Evolutionary conservation across 2,888 invertebrate species (phyloP).

Genomic region (Nephrocerus scutellatus): DNA sequence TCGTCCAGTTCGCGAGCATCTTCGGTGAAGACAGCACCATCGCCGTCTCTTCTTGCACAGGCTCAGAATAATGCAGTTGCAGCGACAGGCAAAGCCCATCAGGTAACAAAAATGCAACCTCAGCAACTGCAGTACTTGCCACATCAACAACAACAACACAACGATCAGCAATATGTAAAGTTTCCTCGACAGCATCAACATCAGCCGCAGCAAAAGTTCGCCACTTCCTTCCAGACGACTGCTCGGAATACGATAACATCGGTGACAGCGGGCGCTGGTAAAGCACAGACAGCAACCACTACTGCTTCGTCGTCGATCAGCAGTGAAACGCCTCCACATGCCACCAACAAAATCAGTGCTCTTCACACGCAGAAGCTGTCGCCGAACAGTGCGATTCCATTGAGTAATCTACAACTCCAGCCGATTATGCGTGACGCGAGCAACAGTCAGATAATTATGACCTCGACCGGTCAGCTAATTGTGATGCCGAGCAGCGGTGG

Average conservation of each 20-base stretch:
- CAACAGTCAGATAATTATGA: constrained; percentile 46
- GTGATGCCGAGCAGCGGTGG: constrained; percentile 37
- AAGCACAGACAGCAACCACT: constrained; percentile 69
- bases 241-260: constrained; percentile 77
- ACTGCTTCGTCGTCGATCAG: constrained; percentile 47
- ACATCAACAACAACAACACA: constrained; percentile 18
- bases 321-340: constrained; percentile 2
- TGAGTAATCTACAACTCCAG: constrained; percentile 34
- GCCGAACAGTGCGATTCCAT: constrained; percentile 26
- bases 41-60: constrained; percentile 18
- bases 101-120: constrained; percentile 27
- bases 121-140: constrained; percentile 43
- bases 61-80: constrained; percentile 16
- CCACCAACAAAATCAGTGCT: constrained; percentile 25
- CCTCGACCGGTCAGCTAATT: constrained; percentile 46
- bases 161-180: constrained; percentile 28
- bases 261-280: constrained; percentile 67
- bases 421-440: constrained; percentile 31
- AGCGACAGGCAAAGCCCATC: constrained; percentile 17
- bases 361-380: constrained; percentile 28
- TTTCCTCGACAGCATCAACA: constrained; percentile 17
- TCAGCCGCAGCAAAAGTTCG: constrained; percentile 42
- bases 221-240: constrained; percentile 53
- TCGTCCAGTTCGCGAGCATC: constrained; percentile 24
- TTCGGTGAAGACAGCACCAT: constrained; percentile 23